These are phyloP conservation scores for Eulemur rubriventer DNA, from an alignment of 2,797 vertebrate genomes.

Conservation along the genomic window DNA sequence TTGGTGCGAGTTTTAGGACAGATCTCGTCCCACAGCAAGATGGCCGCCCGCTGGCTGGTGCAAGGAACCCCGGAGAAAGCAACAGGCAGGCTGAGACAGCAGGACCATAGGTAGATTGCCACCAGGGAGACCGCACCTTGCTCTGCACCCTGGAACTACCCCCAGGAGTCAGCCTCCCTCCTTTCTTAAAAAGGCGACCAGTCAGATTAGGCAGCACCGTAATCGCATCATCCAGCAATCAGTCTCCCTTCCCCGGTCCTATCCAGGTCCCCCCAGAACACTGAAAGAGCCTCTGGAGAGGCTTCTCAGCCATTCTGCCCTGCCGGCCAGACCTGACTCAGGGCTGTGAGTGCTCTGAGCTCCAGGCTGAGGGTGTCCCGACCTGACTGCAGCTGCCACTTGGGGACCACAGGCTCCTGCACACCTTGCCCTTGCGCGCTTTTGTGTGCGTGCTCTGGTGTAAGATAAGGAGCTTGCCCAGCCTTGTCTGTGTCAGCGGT, in stretches of 20 bases:
- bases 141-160: background rate
- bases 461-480: background rate
- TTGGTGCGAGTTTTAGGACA: background rate
- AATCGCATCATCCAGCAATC: background rate
- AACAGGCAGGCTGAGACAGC: background rate
- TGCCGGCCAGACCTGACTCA: background rate
- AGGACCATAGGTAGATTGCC: background rate
- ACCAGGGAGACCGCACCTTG: background rate
- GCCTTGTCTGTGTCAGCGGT: background rate
- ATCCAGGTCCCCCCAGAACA: background rate
- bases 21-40: background rate
- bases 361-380: background rate
- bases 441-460: background rate
- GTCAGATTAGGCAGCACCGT: background rate
- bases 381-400: background rate
- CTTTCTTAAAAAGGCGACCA: background rate
- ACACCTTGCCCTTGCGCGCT: background rate
- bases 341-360: background rate
- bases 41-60: background rate
- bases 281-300: background rate
- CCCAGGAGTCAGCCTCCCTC: background rate
- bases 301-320: background rate
- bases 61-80: background rate
- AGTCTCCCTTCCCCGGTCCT: background rate
- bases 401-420: background rate